Evolutionary conservation across 1,140 invertebrate genomes (phyloP), one percentile per base, ranked within the genome.

Genomic region (Platyura marginata): DNA sequence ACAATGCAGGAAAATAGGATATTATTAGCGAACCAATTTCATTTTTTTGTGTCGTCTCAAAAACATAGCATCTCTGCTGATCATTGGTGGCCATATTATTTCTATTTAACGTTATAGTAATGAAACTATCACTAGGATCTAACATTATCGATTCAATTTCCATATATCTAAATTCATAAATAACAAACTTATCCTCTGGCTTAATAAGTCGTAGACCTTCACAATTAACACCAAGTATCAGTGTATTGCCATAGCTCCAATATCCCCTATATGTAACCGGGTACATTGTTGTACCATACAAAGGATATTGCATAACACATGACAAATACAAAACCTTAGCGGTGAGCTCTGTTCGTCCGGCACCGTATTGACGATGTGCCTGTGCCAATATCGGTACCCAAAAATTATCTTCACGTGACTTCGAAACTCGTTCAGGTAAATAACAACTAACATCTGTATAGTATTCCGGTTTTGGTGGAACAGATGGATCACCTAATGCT

Each of bases 301-400:
- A 67, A 0, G 91, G 88, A 62, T 93, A 96, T 62, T 96, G 91
- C 86, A 94, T 95, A 1, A 96, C 91, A 55, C 90, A 93, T 1
- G 89, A 91, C 37, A 96, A 64, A 60, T 95, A 95, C 49, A 94
- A 71, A 8, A 92, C 88, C 64, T 94, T 94, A 2, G 89, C 86
- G 3, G 90, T 87, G 21, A 94, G 59, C 55, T 93, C 88, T 5
- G 83, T 79, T 49, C 92, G 81, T 1, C 87, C 88, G 3, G 80
- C 79, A 22, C 91, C 91, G 56, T 94, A 95, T 57, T 89, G 84
- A 18, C 77, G 69, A 62, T 90, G 85, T 2, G 85, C 85, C 65
- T 89, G 82, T 5, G 82, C 79, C 39, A 90, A 71, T 48, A 87
- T 86, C 13, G 80, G 81, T 2, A 89, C 78, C 84, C 85, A 89